Percentiles rank a stretch among this genome's conserved stretches.
These are phyloP conservation scores for Verasper variegatus DNA, from an alignment of 2,113 vertebrate species.

Conservation along the genomic window DNA sequence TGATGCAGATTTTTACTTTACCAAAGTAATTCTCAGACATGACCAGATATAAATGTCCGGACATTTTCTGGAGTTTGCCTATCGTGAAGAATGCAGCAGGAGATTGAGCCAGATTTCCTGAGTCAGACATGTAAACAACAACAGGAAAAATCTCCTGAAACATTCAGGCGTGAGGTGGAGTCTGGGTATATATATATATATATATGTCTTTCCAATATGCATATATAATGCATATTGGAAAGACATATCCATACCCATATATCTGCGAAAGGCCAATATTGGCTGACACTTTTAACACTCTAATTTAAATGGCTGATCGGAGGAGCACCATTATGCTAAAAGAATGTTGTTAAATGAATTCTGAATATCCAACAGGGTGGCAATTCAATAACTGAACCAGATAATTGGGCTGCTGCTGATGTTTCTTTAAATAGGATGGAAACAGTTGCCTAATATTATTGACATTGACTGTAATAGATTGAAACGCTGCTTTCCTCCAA, in stretches of 20 bases:
- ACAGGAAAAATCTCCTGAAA: no score
- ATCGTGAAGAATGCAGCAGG: no score
- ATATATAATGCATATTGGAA: background rate
- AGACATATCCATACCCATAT: background rate
- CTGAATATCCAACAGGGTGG: background rate
- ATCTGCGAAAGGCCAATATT: background rate
- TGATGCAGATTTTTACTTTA: no score
- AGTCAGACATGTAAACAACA: no score
- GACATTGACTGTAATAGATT: conserved; percentile 13
- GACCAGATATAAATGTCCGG: no score
- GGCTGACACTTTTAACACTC: background rate
- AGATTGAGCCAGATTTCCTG: no score
- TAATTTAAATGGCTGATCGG: background rate
- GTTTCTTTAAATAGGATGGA: background rate
- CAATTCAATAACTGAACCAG: background rate
- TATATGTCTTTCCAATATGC: no score
- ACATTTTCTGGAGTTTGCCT: no score
- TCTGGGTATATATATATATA: background rate
- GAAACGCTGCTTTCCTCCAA: background rate
- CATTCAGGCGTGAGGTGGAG: no score
- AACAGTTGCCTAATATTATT: background rate
- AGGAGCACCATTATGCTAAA: no score
- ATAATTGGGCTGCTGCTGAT: background rate
- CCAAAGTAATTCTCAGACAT: no score
- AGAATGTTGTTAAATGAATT: background rate